phyloP scores from a whole-genome alignment of 2,113 vertebrate species.

The Nothoprocta perdicaria region DNA sequence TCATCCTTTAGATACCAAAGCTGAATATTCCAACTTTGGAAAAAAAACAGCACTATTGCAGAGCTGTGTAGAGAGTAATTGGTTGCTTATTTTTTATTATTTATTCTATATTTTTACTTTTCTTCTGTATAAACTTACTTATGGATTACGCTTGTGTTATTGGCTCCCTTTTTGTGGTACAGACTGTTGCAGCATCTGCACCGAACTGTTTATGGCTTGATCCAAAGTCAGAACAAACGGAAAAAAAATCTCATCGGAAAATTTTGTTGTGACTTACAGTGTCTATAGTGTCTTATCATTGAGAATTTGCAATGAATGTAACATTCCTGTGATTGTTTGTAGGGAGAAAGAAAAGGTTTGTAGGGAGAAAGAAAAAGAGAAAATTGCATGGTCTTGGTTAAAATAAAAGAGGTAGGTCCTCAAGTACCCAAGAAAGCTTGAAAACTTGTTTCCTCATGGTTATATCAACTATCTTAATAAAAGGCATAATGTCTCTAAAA shows the following conservation, averaged over 20 bases:
- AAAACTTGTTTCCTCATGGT: not conserved
- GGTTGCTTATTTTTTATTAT: not conserved
- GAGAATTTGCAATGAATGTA: not conserved
- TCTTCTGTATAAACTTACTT: not conserved
- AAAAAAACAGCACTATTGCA: not conserved
- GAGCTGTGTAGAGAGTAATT: not conserved
- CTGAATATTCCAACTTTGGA: not conserved
- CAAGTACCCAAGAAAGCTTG: not conserved
- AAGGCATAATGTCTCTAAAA: not conserved
- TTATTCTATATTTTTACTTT: not conserved
- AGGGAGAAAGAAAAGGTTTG: not conserved
- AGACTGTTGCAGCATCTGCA: not conserved
- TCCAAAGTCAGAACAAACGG: not conserved
- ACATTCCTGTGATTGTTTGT: not conserved
- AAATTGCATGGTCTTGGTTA: not conserved
- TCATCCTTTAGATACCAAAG: not conserved
- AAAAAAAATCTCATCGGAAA: not conserved
- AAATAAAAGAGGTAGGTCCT: not conserved
- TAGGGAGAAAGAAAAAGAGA: not conserved
- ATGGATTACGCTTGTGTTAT: not conserved
- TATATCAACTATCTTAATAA: not conserved
- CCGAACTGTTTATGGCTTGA: not conserved
- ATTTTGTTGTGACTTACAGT: not conserved
- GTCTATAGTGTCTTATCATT: not conserved
- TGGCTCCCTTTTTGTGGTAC: not conserved